These are phyloP conservation scores for Lampropteryx suffumata DNA, from an alignment of 2,888 invertebrate genomes.

Conservation along the genomic window DNA sequence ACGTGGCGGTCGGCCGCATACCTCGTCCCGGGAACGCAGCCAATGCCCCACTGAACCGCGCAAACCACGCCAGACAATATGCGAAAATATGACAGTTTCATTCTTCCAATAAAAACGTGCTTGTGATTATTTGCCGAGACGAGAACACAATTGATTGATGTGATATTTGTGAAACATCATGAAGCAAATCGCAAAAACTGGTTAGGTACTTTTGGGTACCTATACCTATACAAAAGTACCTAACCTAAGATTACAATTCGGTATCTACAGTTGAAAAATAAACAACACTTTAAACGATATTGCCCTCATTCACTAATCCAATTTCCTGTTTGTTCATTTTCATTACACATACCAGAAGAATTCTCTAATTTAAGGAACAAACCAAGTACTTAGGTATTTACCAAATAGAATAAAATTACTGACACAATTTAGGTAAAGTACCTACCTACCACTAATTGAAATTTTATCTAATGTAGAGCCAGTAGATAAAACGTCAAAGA, in stretches of 20 bases:
- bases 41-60: conserved; percentile 64
- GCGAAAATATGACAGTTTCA: conserved; percentile 57
- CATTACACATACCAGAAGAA: conserved; percentile 24
- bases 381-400: not conserved
- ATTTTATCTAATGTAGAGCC: conserved; percentile 7
- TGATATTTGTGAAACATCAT: conserved; percentile 7
- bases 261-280: conserved; percentile 2
- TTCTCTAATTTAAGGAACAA: conserved; percentile 2
- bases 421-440: not conserved
- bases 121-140: conserved; percentile 12
- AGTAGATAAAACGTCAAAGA: conserved; percentile 9
- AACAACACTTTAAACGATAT: conserved; percentile 12
- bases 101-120: conserved; percentile 34
- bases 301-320: conserved; percentile 33
- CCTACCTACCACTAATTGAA: not conserved
- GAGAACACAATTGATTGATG: conserved; percentile 17
- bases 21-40: conserved; percentile 69
- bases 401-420: not conserved
- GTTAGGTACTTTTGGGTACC: no score
- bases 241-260: not conserved
- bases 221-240: no score
- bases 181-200: not conserved
- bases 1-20: conserved; percentile 67
- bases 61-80: conserved; percentile 48
- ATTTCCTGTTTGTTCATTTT: conserved; percentile 30